phyloP scores from a whole-genome alignment of 1,140 invertebrate genomes.

The Drosophila pseudoananassae region DNA sequence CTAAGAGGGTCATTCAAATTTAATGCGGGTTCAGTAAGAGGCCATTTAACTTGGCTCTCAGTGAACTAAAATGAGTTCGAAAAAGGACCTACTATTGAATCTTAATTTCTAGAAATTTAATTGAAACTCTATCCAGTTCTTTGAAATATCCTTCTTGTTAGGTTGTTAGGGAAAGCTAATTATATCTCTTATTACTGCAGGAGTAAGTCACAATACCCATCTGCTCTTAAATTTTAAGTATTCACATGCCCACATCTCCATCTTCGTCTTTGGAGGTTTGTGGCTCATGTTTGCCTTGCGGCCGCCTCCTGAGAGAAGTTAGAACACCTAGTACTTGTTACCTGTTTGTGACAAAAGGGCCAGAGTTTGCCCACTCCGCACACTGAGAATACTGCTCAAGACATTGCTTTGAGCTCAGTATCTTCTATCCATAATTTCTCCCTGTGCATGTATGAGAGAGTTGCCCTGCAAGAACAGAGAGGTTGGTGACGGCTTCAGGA shows the following conservation, averaged over 20 bases:
- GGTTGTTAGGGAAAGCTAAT: constrained; percentile 12
- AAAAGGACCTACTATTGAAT: not conserved
- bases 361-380: constrained; percentile 39
- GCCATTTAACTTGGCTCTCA: not conserved
- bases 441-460: not conserved
- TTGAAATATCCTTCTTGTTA: not conserved
- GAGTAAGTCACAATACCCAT: constrained; percentile 26
- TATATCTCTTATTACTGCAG: constrained; percentile 11
- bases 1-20: not conserved
- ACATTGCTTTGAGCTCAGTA: too few relatives aligned
- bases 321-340: constrained; percentile 58
- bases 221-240: constrained; percentile 20
- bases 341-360: constrained; percentile 70
- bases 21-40: constrained; percentile 1
- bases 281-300: constrained; percentile 16
- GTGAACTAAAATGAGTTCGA: not conserved
- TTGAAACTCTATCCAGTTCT: not conserved
- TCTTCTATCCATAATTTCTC: not conserved
- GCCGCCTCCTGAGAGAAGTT: constrained; percentile 31
- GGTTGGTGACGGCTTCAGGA: constrained; percentile 16
- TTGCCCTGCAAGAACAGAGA: constrained; percentile 6
- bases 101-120: not conserved
- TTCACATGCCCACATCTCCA: constrained; percentile 4
- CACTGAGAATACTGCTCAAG: constrained; percentile 5
- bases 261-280: constrained; percentile 10